Evolutionary conservation across 2,797 vertebrate genomes (phyloP), one percentile per base, ranked within the genome.

Genomic region (Trachurus trachurus): DNA sequence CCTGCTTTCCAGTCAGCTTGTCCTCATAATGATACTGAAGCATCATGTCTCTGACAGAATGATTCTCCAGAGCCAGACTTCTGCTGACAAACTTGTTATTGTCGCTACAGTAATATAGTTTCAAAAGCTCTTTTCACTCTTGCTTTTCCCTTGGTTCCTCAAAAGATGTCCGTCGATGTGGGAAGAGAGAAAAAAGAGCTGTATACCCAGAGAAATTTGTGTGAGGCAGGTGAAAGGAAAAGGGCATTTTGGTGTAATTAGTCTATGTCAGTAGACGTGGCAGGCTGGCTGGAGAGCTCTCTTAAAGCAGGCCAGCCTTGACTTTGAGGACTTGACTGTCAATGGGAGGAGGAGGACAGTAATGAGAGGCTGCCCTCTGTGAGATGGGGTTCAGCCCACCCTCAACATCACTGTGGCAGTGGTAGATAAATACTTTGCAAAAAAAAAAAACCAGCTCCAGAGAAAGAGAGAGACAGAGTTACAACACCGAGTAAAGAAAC

Each of bases 241-340:
- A 90, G 82, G 72, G 82, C 79, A 84, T 60, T 54, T 52, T 59
- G 76, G 57, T 82, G 80, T 92, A 88, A 93, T 91, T 92, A 90
- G 85, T 93, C 65, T 67, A 19, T 39, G 79, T 81, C 26, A 5
- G 59, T 19, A 71, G 59, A 60, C 6, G 10, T 67, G 66, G 53
- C 80, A 50, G 67, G 13, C 57, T 57, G 56, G 57, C 67, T 52
- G 42, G 29, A 87, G 82, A 31, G 75, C 53, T 86, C 84, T 16
- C 76, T 72, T 64, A 39, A 89, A 83, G 69, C 73, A 66, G 80
- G 79, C 50, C 86, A 79, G 76, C 71, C 86, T 83, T 62, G 76
- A 88, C 82, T 89, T 82, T 88, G 78, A 91, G 65, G 56, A 70
- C 69, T 60, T 76, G 58, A 79, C 66, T 63, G 45, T 52, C 44